Evolutionary conservation across 1,140 invertebrate species (phyloP).

Genomic region (Tribolium castaneum): DNA sequence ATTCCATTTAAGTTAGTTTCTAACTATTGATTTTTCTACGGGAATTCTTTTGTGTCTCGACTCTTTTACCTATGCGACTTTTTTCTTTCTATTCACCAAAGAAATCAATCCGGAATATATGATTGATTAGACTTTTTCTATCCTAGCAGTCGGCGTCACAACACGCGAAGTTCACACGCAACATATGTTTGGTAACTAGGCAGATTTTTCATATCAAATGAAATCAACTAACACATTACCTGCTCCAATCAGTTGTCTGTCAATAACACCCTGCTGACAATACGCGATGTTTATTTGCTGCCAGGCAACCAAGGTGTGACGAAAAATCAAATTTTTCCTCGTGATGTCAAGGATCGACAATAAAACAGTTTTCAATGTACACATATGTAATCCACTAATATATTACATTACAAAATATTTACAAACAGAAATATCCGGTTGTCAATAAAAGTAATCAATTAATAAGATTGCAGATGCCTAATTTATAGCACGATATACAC

Average conservation of each 20-base stretch:
- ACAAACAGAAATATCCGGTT: constrained; percentile 23
- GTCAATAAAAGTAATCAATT: neutral
- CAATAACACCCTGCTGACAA: constrained; percentile 11
- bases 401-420: constrained; percentile 35
- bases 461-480: neutral
- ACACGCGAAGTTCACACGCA: constrained; percentile 38
- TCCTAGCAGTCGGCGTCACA: constrained; percentile 10
- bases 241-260: constrained; percentile 25
- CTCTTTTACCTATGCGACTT: constrained; percentile 13
- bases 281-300: constrained; percentile 3
- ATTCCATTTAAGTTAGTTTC: neutral
- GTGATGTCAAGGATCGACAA: neutral
- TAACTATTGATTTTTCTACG: neutral
- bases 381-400: constrained; percentile 31
- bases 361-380: constrained; percentile 28
- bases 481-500: constrained; percentile 6
- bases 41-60: neutral
- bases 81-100: constrained; percentile 2
- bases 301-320: constrained; percentile 11
- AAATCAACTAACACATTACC: constrained; percentile 40
- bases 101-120: constrained; percentile 12
- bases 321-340: neutral
- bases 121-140: constrained; percentile 31
- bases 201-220: constrained; percentile 26
- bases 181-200: constrained; percentile 31